Evolutionary conservation across 2,797 vertebrate species (phyloP), one percentile per base, ranked within the genome.

Genomic region (Mormyrops attenuatus): DNA sequence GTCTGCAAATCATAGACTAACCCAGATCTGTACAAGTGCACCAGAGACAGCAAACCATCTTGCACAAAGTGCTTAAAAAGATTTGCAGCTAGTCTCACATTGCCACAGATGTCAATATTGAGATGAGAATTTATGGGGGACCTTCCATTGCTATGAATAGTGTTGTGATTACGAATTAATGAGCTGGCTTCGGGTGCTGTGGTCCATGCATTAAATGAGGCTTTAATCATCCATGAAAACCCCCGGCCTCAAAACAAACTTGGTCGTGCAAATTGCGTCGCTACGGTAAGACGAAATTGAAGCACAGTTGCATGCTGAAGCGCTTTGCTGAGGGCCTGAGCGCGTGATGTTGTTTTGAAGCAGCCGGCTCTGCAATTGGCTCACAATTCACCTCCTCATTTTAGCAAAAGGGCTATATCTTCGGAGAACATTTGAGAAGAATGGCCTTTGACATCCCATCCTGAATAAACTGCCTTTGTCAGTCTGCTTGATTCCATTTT

Each of bases 341-440:
- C 89, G 89, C 85, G 82, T 92, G 92, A 94, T 93, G 94, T 89
- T 89, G 89, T 91, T 52, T 92, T 93, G 90, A 92, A 94, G 90
- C 77, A 89, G 92, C 90, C 90, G 22, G 89, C 92, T 89, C 63
- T 89, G 80, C 63, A 60, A 89, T 87, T 87, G 63, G 69, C 89
- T 90, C 52, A 47, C 66, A 90, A 66, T 89, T 57, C 52, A 55
- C 85, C 49, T 49, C 52, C 89, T 52, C 89, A 53, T 63, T 89
- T 63, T 55, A 20, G 85, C 22, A 50, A 44, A 26, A 80, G 15
- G 17, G 20, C 47, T 52, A 30, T 47, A 26, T 52, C 22, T 20
- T 38, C 22, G 30, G 53, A 34, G 52, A 38, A 53, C 5, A 87
- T 15, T 49, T 15, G 49, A 86, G 26, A 57, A 30, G 17, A 60